A percentile compares a stretch with the other conserved stretches of the same genome.
Evolutionary conservation across 2,888 invertebrate species (phyloP).

Genomic region (Campoletis raptor): DNA sequence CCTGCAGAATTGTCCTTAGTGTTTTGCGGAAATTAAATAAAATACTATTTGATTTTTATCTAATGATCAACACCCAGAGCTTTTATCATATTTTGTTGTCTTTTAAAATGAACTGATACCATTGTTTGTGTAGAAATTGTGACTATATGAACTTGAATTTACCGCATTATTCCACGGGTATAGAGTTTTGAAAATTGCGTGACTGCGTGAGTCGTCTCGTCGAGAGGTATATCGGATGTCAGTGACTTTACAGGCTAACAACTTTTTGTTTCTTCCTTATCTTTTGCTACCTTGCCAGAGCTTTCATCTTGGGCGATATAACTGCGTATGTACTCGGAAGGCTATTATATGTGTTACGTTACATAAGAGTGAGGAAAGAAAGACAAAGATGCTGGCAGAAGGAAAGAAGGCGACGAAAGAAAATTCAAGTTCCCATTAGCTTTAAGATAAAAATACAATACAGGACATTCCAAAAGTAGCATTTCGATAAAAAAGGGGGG

Average conservation of each 20-base stretch:
- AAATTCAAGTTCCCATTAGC: slow-evolving; percentile 35
- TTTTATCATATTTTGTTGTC: neutral
- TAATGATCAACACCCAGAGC: neutral
- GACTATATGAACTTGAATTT: neutral
- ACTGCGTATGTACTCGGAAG: slow-evolving; percentile 9
- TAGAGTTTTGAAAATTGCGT: slow-evolving; percentile 67
- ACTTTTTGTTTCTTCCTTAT: slow-evolving; percentile 32
- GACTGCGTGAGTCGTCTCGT: slow-evolving; percentile 35
- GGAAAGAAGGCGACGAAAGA: slow-evolving; percentile 40
- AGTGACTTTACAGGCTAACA: slow-evolving; percentile 53
- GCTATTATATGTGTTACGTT: slow-evolving; percentile 62
- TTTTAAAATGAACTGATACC: neutral
- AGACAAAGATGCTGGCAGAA: slow-evolving; percentile 3
- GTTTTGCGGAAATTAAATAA: neutral
- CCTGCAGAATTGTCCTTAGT: neutral
- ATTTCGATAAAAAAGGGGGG: neutral
- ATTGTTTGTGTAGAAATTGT: neutral
- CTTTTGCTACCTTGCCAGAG: slow-evolving; percentile 34
- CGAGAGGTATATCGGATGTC: slow-evolving; percentile 65
- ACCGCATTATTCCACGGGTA: slow-evolving; percentile 59
- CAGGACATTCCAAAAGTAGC: neutral
- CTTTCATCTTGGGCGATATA: slow-evolving; percentile 23
- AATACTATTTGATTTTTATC: neutral
- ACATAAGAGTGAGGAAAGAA: slow-evolving; percentile 30
- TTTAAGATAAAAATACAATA: slow-evolving; percentile 19